These are phyloP conservation scores for Micoletzkya japonica DNA, from an alignment of 2,888 invertebrate species.

Conservation along the genomic window DNA sequence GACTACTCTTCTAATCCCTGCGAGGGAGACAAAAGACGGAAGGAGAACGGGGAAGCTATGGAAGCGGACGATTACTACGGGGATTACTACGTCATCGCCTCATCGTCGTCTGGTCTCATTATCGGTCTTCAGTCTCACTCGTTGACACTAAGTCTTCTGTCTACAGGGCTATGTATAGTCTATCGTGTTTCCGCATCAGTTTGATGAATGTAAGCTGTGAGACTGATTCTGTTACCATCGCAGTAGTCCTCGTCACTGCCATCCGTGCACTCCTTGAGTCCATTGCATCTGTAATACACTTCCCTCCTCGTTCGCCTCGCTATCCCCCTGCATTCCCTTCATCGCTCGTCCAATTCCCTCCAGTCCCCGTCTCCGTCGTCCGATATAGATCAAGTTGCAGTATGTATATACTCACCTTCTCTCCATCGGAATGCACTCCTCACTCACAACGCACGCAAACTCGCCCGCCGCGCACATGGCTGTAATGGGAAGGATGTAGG, in stretches of 20 bases:
- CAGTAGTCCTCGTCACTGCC: constrained; percentile 62
- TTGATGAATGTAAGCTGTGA: no score
- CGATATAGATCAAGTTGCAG: neutral
- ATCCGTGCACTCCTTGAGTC: constrained; percentile 59
- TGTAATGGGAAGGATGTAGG: constrained; percentile 32
- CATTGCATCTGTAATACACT: constrained; percentile 55
- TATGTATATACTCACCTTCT: constrained; percentile 25
- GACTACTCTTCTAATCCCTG: neutral
- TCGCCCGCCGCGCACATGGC: constrained; percentile 60
- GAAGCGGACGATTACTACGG: no score
- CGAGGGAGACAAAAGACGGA: neutral
- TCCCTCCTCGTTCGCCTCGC: neutral
- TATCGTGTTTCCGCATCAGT: no score
- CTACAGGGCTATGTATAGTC: no score
- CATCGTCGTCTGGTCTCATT: no score
- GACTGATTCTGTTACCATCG: constrained; percentile 55
- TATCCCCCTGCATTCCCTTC: neutral
- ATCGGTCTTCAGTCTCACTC: no score
- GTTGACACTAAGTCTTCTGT: no score
- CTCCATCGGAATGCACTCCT: constrained; percentile 60
- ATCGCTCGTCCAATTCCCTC: neutral
- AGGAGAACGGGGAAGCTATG: no score
- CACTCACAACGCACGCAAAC: constrained; percentile 61
- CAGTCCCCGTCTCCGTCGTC: neutral
- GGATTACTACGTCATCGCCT: no score